Percentiles rank a stretch among this genome's conserved stretches.
Evolutionary conservation across 2,113 vertebrate species (phyloP).

Genomic region (Perognathus longimembris): DNA sequence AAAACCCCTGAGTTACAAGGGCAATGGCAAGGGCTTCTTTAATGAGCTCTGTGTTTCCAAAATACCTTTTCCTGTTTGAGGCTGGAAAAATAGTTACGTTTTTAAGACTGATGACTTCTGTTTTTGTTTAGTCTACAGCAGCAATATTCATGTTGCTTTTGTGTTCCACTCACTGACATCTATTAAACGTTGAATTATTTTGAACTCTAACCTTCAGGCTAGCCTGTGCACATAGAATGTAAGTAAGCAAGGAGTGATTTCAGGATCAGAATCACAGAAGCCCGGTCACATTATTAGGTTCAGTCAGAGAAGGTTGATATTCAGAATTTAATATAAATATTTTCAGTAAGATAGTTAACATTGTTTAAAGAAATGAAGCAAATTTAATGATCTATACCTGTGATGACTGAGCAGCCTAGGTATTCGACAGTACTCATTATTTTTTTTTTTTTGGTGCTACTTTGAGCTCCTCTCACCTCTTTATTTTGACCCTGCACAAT

Average conservation of each 20-base stretch:
- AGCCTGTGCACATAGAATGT: conserved; percentile 7
- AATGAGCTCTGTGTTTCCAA: conserved; percentile 88
- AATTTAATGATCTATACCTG: conserved; percentile 4
- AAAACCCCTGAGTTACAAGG: conserved; percentile 86
- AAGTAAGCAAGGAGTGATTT: background rate
- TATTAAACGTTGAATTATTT: conserved; percentile 78
- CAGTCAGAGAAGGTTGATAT: conserved; percentile 28
- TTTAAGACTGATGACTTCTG: conserved; percentile 74
- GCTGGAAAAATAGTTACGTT: conserved; percentile 81
- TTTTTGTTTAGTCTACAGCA: conserved; percentile 89
- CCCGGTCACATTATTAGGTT: conserved; percentile 31
- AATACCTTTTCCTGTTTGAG: conserved; percentile 89
- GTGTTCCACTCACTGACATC: conserved; percentile 80
- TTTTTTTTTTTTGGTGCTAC: background rate
- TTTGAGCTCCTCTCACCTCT: conserved; percentile 52
- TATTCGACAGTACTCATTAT: background rate
- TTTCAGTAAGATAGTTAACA: conserved; percentile 27
- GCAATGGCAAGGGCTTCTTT: conserved; percentile 87
- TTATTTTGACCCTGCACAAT: conserved; percentile 37
- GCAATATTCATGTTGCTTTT: conserved; percentile 83
- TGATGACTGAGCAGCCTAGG: background rate
- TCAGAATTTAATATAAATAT: conserved; percentile 43
- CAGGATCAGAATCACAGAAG: conserved; percentile 52
- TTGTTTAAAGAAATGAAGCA: conserved; percentile 50
- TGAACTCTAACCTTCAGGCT: conserved; percentile 72